Evolutionary conservation across 2,113 vertebrate species (phyloP).

Genomic region (Girardinichthys multiradiatus): DNA sequence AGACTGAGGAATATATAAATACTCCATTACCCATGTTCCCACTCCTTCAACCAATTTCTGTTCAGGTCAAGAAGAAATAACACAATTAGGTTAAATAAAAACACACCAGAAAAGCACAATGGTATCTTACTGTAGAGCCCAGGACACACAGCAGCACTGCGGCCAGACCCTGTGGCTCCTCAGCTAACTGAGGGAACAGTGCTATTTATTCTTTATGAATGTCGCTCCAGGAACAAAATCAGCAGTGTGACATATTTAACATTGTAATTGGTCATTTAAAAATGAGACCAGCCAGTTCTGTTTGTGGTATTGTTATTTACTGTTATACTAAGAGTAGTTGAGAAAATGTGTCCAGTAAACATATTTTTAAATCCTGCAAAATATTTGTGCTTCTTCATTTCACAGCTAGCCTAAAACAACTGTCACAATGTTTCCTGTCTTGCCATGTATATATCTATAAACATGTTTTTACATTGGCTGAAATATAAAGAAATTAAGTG

Average conservation of each 20-base stretch:
- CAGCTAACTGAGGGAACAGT: constrained; percentile 48
- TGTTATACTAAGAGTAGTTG: not conserved
- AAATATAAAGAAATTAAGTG: too few relatives aligned
- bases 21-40: constrained; percentile 35
- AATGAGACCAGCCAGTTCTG: constrained; percentile 1
- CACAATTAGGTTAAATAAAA: constrained; percentile 63
- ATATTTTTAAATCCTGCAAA: not conserved
- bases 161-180: constrained; percentile 73
- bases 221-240: constrained; percentile 23
- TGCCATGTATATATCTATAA: too few relatives aligned
- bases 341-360: constrained; percentile 4
- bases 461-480: too few relatives aligned
- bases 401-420: not conserved
- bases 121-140: constrained; percentile 40
- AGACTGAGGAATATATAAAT: constrained; percentile 54
- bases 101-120: constrained; percentile 59
- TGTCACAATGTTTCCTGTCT: too few relatives aligned
- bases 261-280: constrained; percentile 11
- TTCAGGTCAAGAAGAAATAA: constrained; percentile 65
- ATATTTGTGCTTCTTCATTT: constrained; percentile 5
- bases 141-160: constrained; percentile 43
- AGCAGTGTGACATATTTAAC: constrained; percentile 16
- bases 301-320: not conserved
- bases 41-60: constrained; percentile 6
- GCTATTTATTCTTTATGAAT: constrained; percentile 35